Evolutionary conservation across 2,113 vertebrate genomes (phyloP).

Genomic region (Ammodytes marinus): DNA sequence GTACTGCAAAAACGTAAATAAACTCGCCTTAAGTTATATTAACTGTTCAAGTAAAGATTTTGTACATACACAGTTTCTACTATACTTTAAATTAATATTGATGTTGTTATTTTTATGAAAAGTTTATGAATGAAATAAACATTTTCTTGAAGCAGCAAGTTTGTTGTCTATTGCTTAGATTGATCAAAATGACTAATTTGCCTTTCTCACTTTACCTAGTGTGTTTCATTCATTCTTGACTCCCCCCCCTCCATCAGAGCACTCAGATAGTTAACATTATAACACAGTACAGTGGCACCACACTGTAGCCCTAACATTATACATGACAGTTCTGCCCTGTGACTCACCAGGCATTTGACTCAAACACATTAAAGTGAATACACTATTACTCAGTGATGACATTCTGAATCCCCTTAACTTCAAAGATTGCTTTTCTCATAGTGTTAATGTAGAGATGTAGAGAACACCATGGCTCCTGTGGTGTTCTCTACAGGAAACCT

Average conservation of each 20-base stretch:
- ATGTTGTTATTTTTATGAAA: conserved; percentile 91
- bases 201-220: conserved; percentile 15
- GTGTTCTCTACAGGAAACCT: conserved; percentile 43
- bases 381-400: conserved; percentile 39
- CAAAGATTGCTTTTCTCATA: conserved; percentile 35
- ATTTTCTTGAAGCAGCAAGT: conserved; percentile 76
- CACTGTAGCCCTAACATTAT: conserved; percentile 60
- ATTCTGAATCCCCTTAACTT: conserved; percentile 35
- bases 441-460: conserved; percentile 31
- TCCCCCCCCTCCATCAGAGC: too few relatives aligned
- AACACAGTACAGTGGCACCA: conserved; percentile 57
- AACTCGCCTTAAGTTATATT: conserved; percentile 89
- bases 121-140: conserved; percentile 88
- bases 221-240: conserved; percentile 1
- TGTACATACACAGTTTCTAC: conserved; percentile 87
- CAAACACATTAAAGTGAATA: conserved; percentile 56
- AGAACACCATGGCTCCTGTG: conserved; percentile 8
- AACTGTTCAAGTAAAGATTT: conserved; percentile 85
- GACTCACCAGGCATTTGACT: conserved; percentile 59
- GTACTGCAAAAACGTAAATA: conserved; percentile 81
- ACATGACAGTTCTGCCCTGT: conserved; percentile 41
- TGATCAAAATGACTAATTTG: conserved; percentile 8
- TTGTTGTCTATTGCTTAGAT: conserved; percentile 67
- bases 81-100: conserved; percentile 86
- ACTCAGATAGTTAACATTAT: conserved; percentile 52